Conservation (phyloP, 2,797 vertebrate species). For the Caiman crocodilus region DNA sequence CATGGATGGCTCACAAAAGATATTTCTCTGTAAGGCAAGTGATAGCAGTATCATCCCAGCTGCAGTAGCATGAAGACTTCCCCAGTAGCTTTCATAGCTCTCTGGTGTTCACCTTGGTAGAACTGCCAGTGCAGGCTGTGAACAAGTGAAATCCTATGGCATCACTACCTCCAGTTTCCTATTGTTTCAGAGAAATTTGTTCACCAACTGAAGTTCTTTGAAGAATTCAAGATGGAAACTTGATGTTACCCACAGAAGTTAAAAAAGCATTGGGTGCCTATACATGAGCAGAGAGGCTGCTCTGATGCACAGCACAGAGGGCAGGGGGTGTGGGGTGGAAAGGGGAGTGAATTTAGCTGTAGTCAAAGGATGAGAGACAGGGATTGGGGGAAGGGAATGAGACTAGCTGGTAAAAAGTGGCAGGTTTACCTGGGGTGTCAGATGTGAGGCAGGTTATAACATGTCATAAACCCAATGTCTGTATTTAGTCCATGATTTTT, state of each 20-base stretch:
- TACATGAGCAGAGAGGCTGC: neutral
- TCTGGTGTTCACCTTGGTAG: neutral
- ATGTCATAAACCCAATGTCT: too few species aligned
- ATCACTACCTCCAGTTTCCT: neutral
- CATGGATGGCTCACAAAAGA: neutral
- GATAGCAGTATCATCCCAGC: neutral
- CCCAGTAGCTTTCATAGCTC: neutral
- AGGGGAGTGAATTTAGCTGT: too few species aligned
- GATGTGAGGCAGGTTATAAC: too few species aligned
- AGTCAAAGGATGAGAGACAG: too few species aligned
- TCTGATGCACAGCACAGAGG: neutral
- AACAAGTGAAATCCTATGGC: neutral
- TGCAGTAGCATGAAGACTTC: neutral
- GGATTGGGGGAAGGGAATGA: too few species aligned
- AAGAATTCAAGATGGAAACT: neutral
- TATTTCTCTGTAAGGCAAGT: neutral
- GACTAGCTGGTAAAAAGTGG: too few species aligned
- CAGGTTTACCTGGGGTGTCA: too few species aligned
- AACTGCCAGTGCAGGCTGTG: fast-evolving
- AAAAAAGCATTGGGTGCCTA: neutral
- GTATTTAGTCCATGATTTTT: too few species aligned
- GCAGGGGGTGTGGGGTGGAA: too few species aligned
- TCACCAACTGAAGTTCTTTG: neutral
- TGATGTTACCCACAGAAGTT: neutral
- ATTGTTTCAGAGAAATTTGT: neutral